A percentile compares a stretch with the other conserved stretches of the same genome.
Evolutionary conservation across 2,797 vertebrate species (phyloP).

Genomic region (Fundulus diaphanus): DNA sequence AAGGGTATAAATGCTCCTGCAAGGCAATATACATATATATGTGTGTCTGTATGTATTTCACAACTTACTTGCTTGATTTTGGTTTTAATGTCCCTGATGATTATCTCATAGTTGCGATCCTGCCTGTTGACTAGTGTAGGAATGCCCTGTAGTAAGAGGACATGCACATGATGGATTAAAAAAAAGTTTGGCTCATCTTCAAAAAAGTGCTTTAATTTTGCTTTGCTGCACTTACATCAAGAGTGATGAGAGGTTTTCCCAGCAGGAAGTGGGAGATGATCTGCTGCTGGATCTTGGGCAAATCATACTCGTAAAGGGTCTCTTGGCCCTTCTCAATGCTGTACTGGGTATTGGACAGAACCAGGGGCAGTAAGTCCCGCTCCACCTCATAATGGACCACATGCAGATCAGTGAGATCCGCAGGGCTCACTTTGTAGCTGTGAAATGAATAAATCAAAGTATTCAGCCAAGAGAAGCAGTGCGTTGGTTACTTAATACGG

Average conservation of each 20-base stretch:
- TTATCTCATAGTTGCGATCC: constrained; percentile 90
- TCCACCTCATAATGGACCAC: constrained; percentile 91
- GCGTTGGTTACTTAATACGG: accelerated
- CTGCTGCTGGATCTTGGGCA: constrained; percentile 92
- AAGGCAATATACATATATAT: too few relatives aligned
- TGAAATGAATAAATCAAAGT: constrained; percentile 5
- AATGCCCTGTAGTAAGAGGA: constrained; percentile 82
- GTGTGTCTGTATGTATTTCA: too few relatives aligned
- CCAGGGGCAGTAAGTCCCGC: constrained; percentile 88
- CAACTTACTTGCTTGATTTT: constrained; percentile 87
- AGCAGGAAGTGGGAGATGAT: constrained; percentile 88
- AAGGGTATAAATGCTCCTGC: background rate
- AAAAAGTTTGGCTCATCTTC: background rate
- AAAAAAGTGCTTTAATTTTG: background rate
- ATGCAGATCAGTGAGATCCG: constrained; percentile 90
- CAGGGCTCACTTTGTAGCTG: constrained; percentile 89
- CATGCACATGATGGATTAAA: background rate
- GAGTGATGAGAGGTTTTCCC: constrained; percentile 89
- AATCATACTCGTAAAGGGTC: constrained; percentile 86
- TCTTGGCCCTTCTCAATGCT: constrained; percentile 88
- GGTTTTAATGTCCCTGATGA: constrained; percentile 84
- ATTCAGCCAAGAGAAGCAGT: background rate
- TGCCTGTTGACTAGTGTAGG: constrained; percentile 90
- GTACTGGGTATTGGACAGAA: constrained; percentile 95
- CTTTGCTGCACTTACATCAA: constrained; percentile 78